phyloP scores from a whole-genome alignment of 2,113 vertebrate species.

The Melanocharis versteri region DNA sequence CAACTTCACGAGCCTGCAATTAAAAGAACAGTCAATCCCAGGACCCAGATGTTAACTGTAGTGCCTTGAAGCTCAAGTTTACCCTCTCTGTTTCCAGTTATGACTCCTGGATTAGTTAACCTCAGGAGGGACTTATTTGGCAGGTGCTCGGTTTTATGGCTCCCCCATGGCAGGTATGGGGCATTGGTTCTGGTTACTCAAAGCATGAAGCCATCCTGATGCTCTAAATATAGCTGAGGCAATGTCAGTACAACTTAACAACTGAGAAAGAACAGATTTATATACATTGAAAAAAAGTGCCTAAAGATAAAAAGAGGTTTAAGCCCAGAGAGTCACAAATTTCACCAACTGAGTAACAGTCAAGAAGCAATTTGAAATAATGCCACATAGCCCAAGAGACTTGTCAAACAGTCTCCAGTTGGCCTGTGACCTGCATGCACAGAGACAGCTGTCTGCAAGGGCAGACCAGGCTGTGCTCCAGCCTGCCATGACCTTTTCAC shows the following conservation, averaged over 20 bases:
- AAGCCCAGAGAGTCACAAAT: not conserved
- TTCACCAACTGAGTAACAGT: not conserved
- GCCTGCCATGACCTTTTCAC: not conserved
- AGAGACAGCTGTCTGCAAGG: not conserved
- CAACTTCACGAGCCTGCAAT: slow-evolving; percentile 81
- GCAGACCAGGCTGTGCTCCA: not conserved
- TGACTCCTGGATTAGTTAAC: not conserved
- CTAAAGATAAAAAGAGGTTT: not conserved
- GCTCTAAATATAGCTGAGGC: not conserved
- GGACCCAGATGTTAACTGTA: not conserved
- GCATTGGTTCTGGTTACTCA: not conserved
- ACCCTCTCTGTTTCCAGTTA: not conserved
- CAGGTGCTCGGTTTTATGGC: not conserved
- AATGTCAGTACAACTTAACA: not conserved
- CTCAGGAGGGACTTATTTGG: not conserved
- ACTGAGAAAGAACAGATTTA: not conserved
- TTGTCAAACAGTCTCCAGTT: not conserved
- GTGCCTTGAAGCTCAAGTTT: not conserved
- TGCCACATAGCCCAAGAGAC: not conserved
- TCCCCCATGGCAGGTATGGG: not conserved
- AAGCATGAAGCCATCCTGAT: not conserved
- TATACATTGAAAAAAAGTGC: not conserved
- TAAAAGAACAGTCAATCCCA: not conserved
- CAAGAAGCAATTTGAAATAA: not conserved
- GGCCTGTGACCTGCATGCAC: not conserved